A percentile compares a stretch with the other conserved stretches of the same genome.
Conservation (phyloP, 2,888 invertebrate genomes). For the Ormyrus labotus region DNA sequence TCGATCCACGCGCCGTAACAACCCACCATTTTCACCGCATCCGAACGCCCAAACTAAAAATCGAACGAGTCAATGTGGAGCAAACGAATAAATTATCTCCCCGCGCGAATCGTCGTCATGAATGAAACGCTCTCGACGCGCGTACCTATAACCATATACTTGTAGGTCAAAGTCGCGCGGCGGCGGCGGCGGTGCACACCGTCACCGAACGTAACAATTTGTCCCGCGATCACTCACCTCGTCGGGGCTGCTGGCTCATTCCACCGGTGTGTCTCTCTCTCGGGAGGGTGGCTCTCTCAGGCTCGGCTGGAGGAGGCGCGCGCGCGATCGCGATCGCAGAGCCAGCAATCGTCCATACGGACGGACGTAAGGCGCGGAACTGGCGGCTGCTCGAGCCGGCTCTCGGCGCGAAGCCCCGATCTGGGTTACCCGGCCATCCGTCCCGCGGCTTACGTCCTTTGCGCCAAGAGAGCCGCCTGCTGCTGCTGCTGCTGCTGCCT, state of each 20-base stretch:
- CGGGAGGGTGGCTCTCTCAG: too few relatives aligned
- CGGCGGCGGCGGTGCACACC: too few relatives aligned
- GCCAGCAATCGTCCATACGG: constrained; percentile 67
- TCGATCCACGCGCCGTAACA: too few relatives aligned
- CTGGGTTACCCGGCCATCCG: constrained; percentile 76
- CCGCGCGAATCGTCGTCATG: background rate
- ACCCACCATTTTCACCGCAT: too few relatives aligned
- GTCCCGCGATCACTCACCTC: too few relatives aligned
- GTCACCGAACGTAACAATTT: too few relatives aligned
- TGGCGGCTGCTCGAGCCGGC: constrained; percentile 69
- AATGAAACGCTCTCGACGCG: background rate
- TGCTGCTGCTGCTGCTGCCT: constrained; percentile 59
- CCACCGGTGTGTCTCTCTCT: too few relatives aligned
- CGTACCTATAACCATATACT: background rate
- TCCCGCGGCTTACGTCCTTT: constrained; percentile 67
- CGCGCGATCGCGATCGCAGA: constrained; percentile 32
- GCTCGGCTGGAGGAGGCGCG: background rate
- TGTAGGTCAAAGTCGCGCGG: constrained; percentile 33
- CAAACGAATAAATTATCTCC: constrained; percentile 42
- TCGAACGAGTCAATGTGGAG: background rate
- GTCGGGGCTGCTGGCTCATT: too few relatives aligned
- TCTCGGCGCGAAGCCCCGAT: constrained; percentile 62
- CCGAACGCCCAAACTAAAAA: too few relatives aligned
- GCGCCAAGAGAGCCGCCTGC: constrained; percentile 34
- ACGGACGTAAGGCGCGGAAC: constrained; percentile 69